phyloP scores from a whole-genome alignment of 2,113 vertebrate genomes.

The Choloepus hoffmanni region DNA sequence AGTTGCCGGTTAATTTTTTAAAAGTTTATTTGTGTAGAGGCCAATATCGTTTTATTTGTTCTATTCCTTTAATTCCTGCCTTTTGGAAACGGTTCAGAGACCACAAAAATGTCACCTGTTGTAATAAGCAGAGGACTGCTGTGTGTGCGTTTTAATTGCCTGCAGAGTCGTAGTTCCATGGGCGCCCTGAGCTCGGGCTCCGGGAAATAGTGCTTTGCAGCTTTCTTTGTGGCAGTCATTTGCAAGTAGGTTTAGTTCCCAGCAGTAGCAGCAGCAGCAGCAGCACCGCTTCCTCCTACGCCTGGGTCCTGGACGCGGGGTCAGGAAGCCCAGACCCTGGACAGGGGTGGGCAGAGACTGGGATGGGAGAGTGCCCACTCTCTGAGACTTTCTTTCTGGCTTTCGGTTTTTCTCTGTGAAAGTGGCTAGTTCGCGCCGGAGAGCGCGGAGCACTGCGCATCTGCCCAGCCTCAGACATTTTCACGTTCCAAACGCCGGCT shows the following conservation, averaged over 20 bases:
- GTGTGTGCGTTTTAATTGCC: conserved; percentile 75
- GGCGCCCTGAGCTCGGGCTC: conserved; percentile 66
- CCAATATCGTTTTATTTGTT: conserved; percentile 76
- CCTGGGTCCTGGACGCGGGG: not conserved
- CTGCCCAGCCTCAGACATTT: conserved; percentile 62
- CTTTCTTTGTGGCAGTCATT: conserved; percentile 81
- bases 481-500: conserved; percentile 62
- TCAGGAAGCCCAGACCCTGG: conserved; percentile 33
- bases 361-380: conserved; percentile 12
- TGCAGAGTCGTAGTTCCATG: conserved; percentile 68
- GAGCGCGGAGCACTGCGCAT: conserved; percentile 39
- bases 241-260: conserved; percentile 76
- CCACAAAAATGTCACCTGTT: conserved; percentile 83
- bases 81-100: conserved; percentile 80
- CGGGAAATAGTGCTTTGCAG: conserved; percentile 62
- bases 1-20: conserved; percentile 81
- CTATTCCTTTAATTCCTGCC: conserved; percentile 76
- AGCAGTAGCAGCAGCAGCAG: conserved; percentile 8
- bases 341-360: conserved; percentile 4
- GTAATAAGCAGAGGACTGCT: conserved; percentile 74
- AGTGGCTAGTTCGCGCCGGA: conserved; percentile 54
- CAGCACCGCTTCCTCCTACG: conserved; percentile 35
- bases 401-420: conserved; percentile 64
- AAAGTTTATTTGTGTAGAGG: conserved; percentile 78
- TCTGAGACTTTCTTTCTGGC: conserved; percentile 63